phyloP scores from a whole-genome alignment of 2,888 invertebrate genomes.

The Busseola fusca region DNA sequence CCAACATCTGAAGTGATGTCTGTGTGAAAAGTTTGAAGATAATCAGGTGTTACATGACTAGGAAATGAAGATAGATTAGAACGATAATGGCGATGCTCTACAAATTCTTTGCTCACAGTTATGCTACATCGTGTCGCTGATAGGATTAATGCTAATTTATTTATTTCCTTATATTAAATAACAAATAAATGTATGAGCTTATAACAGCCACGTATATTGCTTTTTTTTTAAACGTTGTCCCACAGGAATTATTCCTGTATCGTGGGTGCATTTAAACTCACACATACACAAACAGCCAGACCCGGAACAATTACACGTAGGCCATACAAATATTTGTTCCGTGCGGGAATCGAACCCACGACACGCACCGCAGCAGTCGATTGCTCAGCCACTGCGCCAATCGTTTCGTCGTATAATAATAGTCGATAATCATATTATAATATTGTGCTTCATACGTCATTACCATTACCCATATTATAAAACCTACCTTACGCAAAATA shows the following conservation, averaged over 20 bases:
- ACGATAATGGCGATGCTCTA: constrained; percentile 29
- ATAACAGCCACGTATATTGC: background rate
- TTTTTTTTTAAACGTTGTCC: too few species aligned
- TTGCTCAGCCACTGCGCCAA: too few species aligned
- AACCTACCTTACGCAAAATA: too few species aligned
- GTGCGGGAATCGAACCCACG: too few species aligned
- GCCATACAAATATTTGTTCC: too few species aligned
- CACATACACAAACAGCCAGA: too few species aligned
- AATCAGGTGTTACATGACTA: constrained; percentile 54
- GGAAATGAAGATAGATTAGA: constrained; percentile 52
- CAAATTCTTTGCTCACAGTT: constrained; percentile 18
- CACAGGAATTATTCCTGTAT: too few species aligned
- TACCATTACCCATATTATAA: background rate
- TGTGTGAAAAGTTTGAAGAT: constrained; percentile 56
- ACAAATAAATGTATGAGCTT: constrained; percentile 1
- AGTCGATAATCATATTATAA: too few species aligned
- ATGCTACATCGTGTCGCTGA: constrained; percentile 22
- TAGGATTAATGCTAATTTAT: constrained; percentile 36
- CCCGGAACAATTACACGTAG: too few species aligned
- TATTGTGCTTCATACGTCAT: constrained; percentile 12
- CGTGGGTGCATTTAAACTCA: too few species aligned
- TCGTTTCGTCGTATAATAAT: too few species aligned
- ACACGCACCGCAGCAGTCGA: too few species aligned
- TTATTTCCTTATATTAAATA: constrained; percentile 9
- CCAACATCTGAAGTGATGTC: constrained; percentile 30